Percentiles rank a stretch among this genome's conserved stretches.
Conservation (phyloP, 1,140 invertebrate genomes). For the Schlechtendalia chinensis region DNA sequence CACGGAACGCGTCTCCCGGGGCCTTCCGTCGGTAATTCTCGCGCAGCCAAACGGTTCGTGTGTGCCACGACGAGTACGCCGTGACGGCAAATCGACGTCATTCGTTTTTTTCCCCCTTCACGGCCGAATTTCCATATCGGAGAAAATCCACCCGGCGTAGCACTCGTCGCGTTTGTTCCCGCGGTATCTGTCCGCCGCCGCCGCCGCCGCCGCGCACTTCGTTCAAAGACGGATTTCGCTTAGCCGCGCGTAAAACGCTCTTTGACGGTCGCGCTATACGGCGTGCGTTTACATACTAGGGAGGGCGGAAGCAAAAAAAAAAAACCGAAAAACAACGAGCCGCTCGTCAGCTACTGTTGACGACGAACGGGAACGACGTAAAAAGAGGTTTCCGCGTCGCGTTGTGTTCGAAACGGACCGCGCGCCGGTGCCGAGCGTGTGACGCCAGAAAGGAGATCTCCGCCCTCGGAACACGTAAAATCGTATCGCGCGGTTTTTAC, state of each 20-base stretch:
- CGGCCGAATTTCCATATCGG: background rate
- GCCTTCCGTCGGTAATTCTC: no score
- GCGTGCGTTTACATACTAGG: constrained; percentile 14
- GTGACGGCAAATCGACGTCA: constrained; percentile 24
- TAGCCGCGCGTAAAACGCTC: background rate
- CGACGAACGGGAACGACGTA: no score
- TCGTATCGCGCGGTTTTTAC: background rate
- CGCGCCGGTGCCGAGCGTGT: no score
- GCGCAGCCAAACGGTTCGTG: background rate
- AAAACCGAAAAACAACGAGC: constrained; percentile 8
- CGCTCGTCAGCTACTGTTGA: background rate
- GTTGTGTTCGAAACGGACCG: background rate
- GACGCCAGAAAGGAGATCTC: background rate
- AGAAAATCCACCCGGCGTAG: background rate
- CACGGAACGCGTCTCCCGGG: no score
- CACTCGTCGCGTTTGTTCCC: no score
- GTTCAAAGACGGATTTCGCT: background rate
- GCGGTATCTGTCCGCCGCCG: no score
- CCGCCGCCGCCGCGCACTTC: background rate
- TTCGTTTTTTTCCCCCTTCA: background rate
- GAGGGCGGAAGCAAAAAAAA: no score
- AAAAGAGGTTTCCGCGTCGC: background rate
- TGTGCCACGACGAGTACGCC: background rate
- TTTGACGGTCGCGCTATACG: background rate
- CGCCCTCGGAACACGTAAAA: constrained; percentile 19